phyloP scores from a whole-genome alignment of 2,888 invertebrate genomes.

The Hemithea aestivaria region DNA sequence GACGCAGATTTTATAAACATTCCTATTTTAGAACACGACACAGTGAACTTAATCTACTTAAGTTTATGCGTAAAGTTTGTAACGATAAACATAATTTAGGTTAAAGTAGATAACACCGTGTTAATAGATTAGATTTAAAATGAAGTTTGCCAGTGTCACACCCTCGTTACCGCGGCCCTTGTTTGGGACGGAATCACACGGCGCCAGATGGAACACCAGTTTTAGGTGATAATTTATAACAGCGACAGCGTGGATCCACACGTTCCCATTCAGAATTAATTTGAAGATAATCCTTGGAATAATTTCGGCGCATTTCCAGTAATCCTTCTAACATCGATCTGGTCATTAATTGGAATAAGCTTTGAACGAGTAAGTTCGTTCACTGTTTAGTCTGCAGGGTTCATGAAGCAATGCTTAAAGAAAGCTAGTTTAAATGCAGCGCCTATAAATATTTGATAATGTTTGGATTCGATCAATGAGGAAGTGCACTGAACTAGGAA shows the following conservation, averaged over 20 bases:
- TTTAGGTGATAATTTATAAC: slow-evolving; percentile 48
- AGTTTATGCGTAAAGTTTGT: slow-evolving; percentile 23
- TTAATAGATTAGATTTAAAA: slow-evolving; percentile 55
- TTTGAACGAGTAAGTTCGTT: slow-evolving; percentile 8
- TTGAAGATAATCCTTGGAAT: slow-evolving; percentile 40
- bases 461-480: slow-evolving; percentile 12
- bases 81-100: slow-evolving; percentile 34
- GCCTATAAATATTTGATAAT: slow-evolving; percentile 14
- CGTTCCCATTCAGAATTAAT: slow-evolving; percentile 41
- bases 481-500: slow-evolving; percentile 28
- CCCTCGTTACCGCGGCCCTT: slow-evolving; percentile 44
- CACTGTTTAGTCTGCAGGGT: slow-evolving; percentile 19
- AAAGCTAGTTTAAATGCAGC: slow-evolving; percentile 8
- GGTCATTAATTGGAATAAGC: slow-evolving; percentile 20
- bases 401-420: slow-evolving; percentile 15
- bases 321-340: slow-evolving; percentile 14
- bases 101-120: slow-evolving; percentile 41
- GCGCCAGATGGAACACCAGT: slow-evolving; percentile 38
- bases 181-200: slow-evolving; percentile 34
- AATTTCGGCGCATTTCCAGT: slow-evolving; percentile 25
- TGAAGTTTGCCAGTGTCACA: slow-evolving; percentile 55
- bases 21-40: slow-evolving; percentile 23
- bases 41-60: slow-evolving; percentile 23
- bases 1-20: slow-evolving; percentile 14
- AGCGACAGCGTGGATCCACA: slow-evolving; percentile 38